A percentile compares a stretch with the other conserved stretches of the same genome.
Conservation (phyloP, 2,113 vertebrate species). For the Rhynchopsitta pachyrhyncha region DNA sequence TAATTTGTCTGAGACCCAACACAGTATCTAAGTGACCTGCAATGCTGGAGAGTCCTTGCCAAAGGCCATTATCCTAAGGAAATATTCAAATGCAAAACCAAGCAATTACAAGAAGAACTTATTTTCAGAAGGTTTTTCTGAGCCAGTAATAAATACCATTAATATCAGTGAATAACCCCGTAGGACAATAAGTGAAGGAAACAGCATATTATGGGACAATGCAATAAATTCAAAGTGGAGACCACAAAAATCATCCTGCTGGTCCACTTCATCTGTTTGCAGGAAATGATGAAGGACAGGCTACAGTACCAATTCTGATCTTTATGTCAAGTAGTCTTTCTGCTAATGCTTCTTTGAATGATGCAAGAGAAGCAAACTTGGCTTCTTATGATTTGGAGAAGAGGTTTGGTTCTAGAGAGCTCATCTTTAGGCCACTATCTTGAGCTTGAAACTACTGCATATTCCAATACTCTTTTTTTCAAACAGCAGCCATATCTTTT, state of each 20-base stretch:
- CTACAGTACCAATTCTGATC: not conserved
- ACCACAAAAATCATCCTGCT: not conserved
- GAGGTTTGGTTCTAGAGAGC: not conserved
- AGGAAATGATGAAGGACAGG: not conserved
- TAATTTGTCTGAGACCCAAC: not conserved
- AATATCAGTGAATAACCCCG: not conserved
- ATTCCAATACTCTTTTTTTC: not conserved
- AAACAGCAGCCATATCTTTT: not conserved
- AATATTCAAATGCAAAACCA: not conserved
- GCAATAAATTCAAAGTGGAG: not conserved
- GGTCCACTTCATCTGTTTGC: not conserved
- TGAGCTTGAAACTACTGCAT: not conserved
- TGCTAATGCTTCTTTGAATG: not conserved
- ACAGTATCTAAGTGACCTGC: not conserved
- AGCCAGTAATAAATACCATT: not conserved
- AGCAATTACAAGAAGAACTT: not conserved
- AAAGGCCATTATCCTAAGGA: not conserved
- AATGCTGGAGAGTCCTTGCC: not conserved
- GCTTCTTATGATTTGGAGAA: not conserved
- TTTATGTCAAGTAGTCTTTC: not conserved
- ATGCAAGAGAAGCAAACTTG: not conserved
- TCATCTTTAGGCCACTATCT: not conserved
- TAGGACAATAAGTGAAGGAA: not conserved
- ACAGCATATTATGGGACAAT: not conserved
- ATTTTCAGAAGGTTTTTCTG: not conserved